Evolutionary conservation across 2,888 invertebrate species (phyloP).

Genomic region (Drosophila yooni): DNA sequence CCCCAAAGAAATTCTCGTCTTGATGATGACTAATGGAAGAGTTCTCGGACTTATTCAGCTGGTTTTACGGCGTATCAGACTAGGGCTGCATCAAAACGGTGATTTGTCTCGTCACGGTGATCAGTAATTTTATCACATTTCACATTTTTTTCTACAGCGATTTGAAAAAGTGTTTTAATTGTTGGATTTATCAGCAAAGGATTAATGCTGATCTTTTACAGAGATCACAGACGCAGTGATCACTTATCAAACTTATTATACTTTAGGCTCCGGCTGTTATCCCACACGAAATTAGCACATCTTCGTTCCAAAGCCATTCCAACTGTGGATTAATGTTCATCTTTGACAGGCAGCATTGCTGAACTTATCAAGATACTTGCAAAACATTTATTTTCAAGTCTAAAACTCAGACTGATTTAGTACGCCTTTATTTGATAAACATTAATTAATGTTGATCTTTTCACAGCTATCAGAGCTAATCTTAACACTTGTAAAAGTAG

Average conservation of each 20-base stretch:
- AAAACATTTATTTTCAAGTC: background rate
- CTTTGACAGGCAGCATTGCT: background rate
- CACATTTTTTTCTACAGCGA: constrained; percentile 3
- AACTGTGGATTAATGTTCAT: constrained; percentile 7
- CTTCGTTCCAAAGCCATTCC: background rate
- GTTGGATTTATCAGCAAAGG: constrained; percentile 37
- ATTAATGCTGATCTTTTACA: constrained; percentile 14
- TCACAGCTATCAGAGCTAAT: background rate
- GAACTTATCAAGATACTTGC: background rate
- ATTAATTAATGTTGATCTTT: background rate
- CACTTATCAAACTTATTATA: constrained; percentile 1
- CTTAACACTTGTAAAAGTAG: background rate
- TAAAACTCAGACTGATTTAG: background rate
- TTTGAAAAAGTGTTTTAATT: constrained; percentile 32
- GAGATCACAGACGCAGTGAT: constrained; percentile 4
- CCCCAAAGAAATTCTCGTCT: constrained; percentile 36
- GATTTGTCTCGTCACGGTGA: constrained; percentile 61
- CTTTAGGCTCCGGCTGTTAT: constrained; percentile 2
- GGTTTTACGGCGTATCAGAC: constrained; percentile 59
- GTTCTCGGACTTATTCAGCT: constrained; percentile 74
- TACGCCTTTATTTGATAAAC: background rate
- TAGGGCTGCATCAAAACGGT: constrained; percentile 45
- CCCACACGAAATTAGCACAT: constrained; percentile 4
- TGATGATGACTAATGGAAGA: constrained; percentile 75
- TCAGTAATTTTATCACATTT: constrained; percentile 43